phyloP scores from a whole-genome alignment of 2,113 vertebrate species.

The Otocyon megalotis region DNA sequence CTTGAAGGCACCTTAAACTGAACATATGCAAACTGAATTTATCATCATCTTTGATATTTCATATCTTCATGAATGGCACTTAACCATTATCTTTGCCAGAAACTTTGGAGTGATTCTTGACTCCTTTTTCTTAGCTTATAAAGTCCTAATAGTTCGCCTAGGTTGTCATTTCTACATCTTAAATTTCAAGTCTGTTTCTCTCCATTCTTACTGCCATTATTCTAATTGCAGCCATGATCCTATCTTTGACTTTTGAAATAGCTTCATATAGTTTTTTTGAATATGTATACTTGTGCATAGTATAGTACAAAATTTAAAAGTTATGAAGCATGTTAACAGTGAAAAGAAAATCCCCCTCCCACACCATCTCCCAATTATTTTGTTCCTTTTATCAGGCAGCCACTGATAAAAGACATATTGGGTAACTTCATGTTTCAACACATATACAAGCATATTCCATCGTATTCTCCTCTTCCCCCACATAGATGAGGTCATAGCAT shows the following conservation, averaged over 20 bases:
- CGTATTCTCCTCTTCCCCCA: neutral
- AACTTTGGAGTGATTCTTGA: conserved; percentile 4
- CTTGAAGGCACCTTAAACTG: conserved; percentile 40
- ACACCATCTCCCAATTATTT: neutral
- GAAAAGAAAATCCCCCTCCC: conserved; percentile 23
- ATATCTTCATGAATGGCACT: conserved; percentile 4
- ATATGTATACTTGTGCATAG: neutral
- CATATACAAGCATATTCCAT: neutral
- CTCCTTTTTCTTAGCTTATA: neutral
- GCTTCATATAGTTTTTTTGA: neutral
- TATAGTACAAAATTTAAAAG: conserved; percentile 36
- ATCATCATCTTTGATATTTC: conserved; percentile 39
- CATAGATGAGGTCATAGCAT: neutral
- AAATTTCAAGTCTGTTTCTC: conserved; percentile 35
- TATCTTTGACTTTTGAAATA: conserved; percentile 60
- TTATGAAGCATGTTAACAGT: conserved; percentile 38
- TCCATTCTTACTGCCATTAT: neutral
- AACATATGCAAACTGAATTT: conserved; percentile 56
- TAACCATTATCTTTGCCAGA: neutral
- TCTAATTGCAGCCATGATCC: neutral
- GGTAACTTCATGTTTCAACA: conserved; percentile 51
- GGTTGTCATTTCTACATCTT: conserved; percentile 10
- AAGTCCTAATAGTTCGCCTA: neutral
- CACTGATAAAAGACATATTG: conserved; percentile 46
- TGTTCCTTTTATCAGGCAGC: conserved; percentile 31